Percentiles rank a stretch among this genome's conserved stretches.
phyloP scores from a whole-genome alignment of 2,113 vertebrate species.

The Australoheros scitulus region DNA sequence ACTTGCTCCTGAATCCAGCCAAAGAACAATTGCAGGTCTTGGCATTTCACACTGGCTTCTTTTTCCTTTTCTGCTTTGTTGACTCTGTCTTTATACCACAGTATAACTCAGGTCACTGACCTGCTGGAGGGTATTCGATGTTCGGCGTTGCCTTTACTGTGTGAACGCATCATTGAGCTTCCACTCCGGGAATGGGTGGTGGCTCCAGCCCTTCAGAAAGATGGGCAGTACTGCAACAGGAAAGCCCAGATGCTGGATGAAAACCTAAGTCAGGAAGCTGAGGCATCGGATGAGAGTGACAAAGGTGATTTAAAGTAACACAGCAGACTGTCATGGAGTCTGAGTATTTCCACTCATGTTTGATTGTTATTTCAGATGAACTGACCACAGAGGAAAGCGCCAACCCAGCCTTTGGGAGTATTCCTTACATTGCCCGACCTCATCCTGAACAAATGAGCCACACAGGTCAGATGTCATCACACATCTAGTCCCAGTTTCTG shows the following conservation, averaged over 20 bases:
- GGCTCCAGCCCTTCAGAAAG: slow-evolving; percentile 82
- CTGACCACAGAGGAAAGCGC: slow-evolving; percentile 23
- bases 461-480: slow-evolving; percentile 81
- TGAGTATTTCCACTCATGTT: fast-evolving
- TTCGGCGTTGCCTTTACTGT: slow-evolving; percentile 80
- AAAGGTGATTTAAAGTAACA: slow-evolving; percentile 61
- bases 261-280: slow-evolving; percentile 63
- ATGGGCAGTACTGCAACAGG: slow-evolving; percentile 69
- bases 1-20: neutral
- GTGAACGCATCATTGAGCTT: slow-evolving; percentile 87
- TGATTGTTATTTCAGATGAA: slow-evolving; percentile 54
- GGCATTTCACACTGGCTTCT: neutral
- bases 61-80: neutral
- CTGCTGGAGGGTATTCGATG: slow-evolving; percentile 85
- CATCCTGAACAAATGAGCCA: slow-evolving; percentile 83
- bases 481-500: neutral
- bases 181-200: slow-evolving; percentile 86
- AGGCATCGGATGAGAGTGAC: slow-evolving; percentile 42
- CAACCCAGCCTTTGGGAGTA: slow-evolving; percentile 57
- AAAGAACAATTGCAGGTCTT: neutral
- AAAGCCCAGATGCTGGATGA: slow-evolving; percentile 50
- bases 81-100: slow-evolving; percentile 32
- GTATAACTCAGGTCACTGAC: slow-evolving; percentile 90
- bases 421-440: slow-evolving; percentile 87
- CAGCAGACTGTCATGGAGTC: fast-evolving